Percentiles rank a stretch among this genome's conserved stretches.
Evolutionary conservation across 1,140 invertebrate species (phyloP).

Genomic region (Formica selysi): DNA sequence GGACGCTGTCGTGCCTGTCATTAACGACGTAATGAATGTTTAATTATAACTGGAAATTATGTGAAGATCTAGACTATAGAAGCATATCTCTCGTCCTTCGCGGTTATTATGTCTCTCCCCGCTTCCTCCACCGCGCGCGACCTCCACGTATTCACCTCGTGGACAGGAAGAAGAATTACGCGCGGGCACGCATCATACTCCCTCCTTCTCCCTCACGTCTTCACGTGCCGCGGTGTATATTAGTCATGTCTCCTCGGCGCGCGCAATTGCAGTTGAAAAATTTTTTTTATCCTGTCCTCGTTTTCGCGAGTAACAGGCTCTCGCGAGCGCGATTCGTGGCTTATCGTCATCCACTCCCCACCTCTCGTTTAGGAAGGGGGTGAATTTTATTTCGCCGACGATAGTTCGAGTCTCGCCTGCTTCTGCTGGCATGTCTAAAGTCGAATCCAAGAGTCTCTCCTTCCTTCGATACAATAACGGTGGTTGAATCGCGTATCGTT

Average conservation of each 20-base stretch:
- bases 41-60: constrained; percentile 52
- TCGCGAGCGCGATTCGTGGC: constrained; percentile 27
- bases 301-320: constrained; percentile 45
- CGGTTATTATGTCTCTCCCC: constrained; percentile 24
- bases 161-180: constrained; percentile 64
- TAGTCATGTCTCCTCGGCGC: constrained; percentile 24
- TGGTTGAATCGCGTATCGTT: neutral
- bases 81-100: constrained; percentile 35
- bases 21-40: constrained; percentile 43
- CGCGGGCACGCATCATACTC: constrained; percentile 43
- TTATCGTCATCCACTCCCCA: constrained; percentile 5
- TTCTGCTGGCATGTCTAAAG: no score
- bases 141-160: neutral
- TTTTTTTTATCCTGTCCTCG: constrained; percentile 31
- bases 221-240: constrained; percentile 33
- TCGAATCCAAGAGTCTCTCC: neutral
- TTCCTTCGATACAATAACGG: neutral
- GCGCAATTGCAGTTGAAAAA: constrained; percentile 35
- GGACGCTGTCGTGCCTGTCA: constrained; percentile 39
- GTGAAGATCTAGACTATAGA: neutral
- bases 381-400: constrained; percentile 33
- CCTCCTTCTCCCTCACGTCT: neutral
- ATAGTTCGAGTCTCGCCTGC: no score
- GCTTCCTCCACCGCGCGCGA: neutral
- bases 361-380: no score